Evolutionary conservation across 2,888 invertebrate species (phyloP).

Genomic region (Scaptomyza polygonia): DNA sequence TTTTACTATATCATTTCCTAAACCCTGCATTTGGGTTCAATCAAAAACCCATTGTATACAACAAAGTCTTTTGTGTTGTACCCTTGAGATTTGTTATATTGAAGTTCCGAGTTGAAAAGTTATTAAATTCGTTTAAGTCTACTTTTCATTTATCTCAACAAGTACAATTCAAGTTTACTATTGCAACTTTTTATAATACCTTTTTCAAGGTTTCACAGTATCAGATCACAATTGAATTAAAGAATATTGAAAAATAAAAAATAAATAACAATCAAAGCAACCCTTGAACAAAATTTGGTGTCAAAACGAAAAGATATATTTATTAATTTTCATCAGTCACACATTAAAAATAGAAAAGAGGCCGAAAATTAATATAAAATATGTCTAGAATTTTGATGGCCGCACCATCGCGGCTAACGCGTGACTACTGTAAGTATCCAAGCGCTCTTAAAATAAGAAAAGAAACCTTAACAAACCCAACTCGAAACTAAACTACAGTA

Average conservation of each 20-base stretch:
- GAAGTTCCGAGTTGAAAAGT: too few species aligned
- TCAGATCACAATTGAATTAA: neutral
- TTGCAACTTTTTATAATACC: slow-evolving; percentile 4
- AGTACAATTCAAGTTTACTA: neutral
- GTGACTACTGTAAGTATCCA: slow-evolving; percentile 45
- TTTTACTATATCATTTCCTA: too few species aligned
- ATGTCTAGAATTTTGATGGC: slow-evolving; percentile 56
- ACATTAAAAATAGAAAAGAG: slow-evolving; percentile 26
- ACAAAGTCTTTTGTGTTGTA: too few species aligned
- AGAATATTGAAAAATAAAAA: too few species aligned
- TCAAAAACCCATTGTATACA: too few species aligned
- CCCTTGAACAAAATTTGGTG: slow-evolving; percentile 20
- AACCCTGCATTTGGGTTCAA: too few species aligned
- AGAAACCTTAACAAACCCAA: neutral
- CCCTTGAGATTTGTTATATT: too few species aligned
- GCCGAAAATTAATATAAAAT: slow-evolving; percentile 13
- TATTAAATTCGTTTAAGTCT: too few species aligned
- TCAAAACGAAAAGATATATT: slow-evolving; percentile 16
- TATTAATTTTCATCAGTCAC: slow-evolving; percentile 34
- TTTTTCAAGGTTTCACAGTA: neutral
- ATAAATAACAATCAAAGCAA: slow-evolving; percentile 33
- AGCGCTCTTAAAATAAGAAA: too few species aligned
- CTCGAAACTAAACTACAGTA: slow-evolving; percentile 10
- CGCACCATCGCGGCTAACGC: slow-evolving; percentile 19
- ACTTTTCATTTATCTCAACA: too few species aligned